Evolutionary conservation across 2,113 vertebrate genomes (phyloP), one percentile per base, ranked within the genome.

Genomic region (Poicephalus meyeri): DNA sequence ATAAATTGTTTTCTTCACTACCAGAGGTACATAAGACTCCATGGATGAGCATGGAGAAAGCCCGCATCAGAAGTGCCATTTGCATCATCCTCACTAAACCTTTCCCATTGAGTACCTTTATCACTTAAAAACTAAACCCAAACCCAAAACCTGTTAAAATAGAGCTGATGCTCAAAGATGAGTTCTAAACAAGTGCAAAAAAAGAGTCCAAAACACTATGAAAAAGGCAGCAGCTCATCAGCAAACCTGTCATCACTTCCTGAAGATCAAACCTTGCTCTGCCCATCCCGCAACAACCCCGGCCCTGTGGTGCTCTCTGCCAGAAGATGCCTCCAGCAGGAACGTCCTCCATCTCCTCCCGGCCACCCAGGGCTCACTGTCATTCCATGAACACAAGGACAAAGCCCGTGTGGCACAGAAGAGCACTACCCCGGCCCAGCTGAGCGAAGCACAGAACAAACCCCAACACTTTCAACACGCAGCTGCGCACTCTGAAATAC

Each of bases 41-140:
- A 9, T 0, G 1, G 42, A 31, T 10, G 42, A 55, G 37, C 28
- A 5, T 0, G 9, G 33, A 39, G 13, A 21, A 78, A 56, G 6
- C 5, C 26, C 10, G 4, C n/a, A 31, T 29, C 46, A 16, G 13
- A 6, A 20, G 26, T 3, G 3, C 64, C 65, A 26, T 6, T 60
- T 19, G 35, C 24, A 42, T 16, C 70, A 72, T 2, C 80, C 80
- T 60, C 70, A 2, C 60, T 6, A 10, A 65, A n/a, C 46, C n/a
- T 4, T 17, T 37, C 50, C 52, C n/a, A 33, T 3, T 0, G 7
- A 25, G 28, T 1, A 24, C 16, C 33, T 60, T 44, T 11, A 69
- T 9, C 16, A 2, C 26, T 65, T 39, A 35, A 47, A 23, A 29
- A 49, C 37, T 39, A 39, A 50, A 58, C 37, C 44, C 23, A 9